Base-by-base conservation (phyloP, 2,113 vertebrate species). In the Recurvirostra avosetta region DNA sequence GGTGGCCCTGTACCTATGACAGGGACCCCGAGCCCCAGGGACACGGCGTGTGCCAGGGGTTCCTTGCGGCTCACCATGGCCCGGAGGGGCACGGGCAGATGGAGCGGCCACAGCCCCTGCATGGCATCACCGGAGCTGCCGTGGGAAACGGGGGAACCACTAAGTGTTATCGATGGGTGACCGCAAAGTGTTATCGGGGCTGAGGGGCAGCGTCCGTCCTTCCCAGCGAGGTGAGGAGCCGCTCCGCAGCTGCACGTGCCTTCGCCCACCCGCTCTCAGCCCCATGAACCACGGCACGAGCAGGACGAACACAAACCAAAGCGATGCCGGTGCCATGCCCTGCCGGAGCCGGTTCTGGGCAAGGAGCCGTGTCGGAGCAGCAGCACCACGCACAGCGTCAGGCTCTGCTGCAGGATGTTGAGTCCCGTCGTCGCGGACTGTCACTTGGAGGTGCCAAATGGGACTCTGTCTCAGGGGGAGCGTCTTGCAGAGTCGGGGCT, bases 1-100 rank as follows among this genome's bases (percentile, higher is more conserved):
- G n/a, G 98, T 98, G 49, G 90, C 92, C 5, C 97, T 99, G 38
- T 98, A 98, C 81, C 63, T 65, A 3, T 96, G 81, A 92, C 9
- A 5, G 56, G 15, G 93, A 88, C 50, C 65, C 87, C 14, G 10
- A 52, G 76, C 36, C 38, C 27, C 52, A 43, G 15, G 53, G 61
- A 73, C 56, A 8, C 0, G 2, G 13, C 1, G 3, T 0, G n/a
- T 50, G 50, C 78, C 2, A 0, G 20, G 63, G 49, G 6, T 65
- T 90, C 34, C 72, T 13, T 2, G 45, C 5, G 12, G 17, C 72
- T 82, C 50, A 8, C 8, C 29, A 2, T 1, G 3, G 32, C 67
- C 49, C 3, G 1, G 32, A 29, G 36, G 36, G 38, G 6, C 52
- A 38, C 1, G 15, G 52, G 67, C 25, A 10, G 32, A 27, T 4